Evolutionary conservation across 2,113 vertebrate genomes (phyloP).

Genomic region (Ptychochromis oligacanthus): DNA sequence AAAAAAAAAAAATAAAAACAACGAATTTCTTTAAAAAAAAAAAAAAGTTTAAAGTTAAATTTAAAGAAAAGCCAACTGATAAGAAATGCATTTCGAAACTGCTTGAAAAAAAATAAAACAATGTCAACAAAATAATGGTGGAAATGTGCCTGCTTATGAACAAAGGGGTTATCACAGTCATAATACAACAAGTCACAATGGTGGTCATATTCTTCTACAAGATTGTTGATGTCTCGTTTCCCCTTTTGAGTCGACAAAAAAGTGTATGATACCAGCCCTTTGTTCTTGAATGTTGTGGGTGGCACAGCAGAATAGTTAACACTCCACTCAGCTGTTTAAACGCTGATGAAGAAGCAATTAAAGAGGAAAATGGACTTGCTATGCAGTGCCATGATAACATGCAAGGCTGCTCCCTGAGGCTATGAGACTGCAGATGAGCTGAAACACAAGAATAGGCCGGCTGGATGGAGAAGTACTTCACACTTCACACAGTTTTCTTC

Average conservation of each 20-base stretch:
- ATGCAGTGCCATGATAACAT: conserved; percentile 32
- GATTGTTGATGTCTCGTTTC: not conserved
- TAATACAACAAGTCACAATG: not conserved
- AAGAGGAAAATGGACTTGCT: conserved; percentile 40
- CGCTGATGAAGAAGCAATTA: conserved; percentile 50
- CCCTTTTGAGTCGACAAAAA: not conserved
- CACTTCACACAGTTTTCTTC: conserved; percentile 2
- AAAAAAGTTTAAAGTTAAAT: too few relatives aligned
- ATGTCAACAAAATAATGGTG: not conserved
- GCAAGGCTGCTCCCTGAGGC: conserved; percentile 40
- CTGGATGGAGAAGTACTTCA: not conserved
- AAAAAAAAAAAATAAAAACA: too few relatives aligned
- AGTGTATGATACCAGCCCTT: not conserved
- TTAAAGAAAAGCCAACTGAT: too few relatives aligned
- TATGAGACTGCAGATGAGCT: conserved; percentile 32
- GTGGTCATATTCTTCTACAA: not conserved
- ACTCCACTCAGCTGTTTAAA: conserved; percentile 35
- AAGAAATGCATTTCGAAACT: too few relatives aligned
- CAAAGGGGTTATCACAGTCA: not conserved
- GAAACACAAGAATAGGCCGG: not conserved
- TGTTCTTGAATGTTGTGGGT: not conserved
- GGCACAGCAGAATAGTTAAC: conserved; percentile 2
- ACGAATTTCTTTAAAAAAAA: too few relatives aligned
- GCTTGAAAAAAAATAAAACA: not conserved
- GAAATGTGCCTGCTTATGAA: not conserved